These are phyloP conservation scores for Loriculus beryllinus DNA, from an alignment of 2,797 vertebrate species.

Conservation along the genomic window DNA sequence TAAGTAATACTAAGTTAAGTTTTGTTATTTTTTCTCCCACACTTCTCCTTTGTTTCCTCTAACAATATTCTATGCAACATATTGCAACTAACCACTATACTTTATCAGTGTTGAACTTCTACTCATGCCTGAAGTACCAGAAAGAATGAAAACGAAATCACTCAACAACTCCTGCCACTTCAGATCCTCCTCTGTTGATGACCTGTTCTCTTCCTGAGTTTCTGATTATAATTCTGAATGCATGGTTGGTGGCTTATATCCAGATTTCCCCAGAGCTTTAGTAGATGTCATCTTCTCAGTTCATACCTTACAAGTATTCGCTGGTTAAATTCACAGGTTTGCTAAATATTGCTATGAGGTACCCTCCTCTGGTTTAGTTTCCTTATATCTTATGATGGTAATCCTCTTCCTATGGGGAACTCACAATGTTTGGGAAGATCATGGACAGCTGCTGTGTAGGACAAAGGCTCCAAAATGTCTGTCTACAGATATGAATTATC, in stretches of 20 bases:
- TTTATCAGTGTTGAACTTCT: neutral
- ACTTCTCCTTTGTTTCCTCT: neutral
- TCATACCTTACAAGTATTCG: neutral
- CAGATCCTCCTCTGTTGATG: neutral
- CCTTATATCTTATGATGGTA: neutral
- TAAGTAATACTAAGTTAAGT: neutral
- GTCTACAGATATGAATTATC: neutral
- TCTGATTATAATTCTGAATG: neutral
- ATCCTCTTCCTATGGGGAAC: neutral
- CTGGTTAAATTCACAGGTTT: neutral
- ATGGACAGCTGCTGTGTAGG: neutral
- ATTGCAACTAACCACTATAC: neutral
- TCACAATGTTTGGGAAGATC: neutral
- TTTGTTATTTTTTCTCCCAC: neutral
- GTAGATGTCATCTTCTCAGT: neutral
- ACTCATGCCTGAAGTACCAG: neutral
- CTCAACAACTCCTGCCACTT: neutral
- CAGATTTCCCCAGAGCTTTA: neutral
- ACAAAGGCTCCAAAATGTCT: neutral
- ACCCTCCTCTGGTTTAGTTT: neutral
- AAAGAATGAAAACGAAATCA: neutral
- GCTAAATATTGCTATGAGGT: neutral
- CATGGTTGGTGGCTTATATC: neutral
- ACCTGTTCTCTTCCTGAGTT: neutral
- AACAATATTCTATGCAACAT: neutral